Conservation (phyloP, 2,797 vertebrate genomes). For the Liasis olivaceus region DNA sequence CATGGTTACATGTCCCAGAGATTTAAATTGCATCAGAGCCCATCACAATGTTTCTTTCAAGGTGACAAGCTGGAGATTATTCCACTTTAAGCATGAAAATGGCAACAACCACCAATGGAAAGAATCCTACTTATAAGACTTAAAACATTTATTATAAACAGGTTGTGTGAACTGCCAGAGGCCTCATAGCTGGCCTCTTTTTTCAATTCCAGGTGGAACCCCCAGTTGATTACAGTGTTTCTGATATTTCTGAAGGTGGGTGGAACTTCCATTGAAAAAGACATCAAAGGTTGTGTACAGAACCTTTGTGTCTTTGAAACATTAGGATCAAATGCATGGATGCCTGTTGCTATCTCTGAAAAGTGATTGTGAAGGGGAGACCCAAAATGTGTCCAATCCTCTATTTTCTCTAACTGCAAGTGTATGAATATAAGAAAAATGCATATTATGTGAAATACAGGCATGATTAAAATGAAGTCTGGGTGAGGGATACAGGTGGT, state of each 20-base stretch:
- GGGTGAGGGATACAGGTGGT: too few relatives aligned
- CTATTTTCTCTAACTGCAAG: not conserved
- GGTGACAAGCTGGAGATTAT: not conserved
- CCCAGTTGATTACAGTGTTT: not conserved
- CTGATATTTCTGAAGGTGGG: not conserved
- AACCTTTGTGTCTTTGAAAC: not conserved
- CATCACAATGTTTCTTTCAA: not conserved
- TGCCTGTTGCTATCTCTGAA: not conserved
- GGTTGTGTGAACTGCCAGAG: too few relatives aligned
- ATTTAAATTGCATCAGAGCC: not conserved
- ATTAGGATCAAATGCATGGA: not conserved
- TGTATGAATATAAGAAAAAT: too few relatives aligned
- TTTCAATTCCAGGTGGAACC: not conserved
- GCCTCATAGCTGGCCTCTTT: not conserved
- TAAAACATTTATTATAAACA: too few relatives aligned
- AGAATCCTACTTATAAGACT: not conserved
- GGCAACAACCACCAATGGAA: not conserved
- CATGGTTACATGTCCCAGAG: not conserved
- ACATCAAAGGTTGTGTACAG: not conserved
- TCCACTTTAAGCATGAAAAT: not conserved
- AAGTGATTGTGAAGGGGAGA: not conserved
- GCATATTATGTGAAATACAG: too few relatives aligned
- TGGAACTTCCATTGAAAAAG: not conserved
- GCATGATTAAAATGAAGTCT: too few relatives aligned
- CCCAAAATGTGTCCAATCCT: not conserved